Evolutionary conservation across 1,140 invertebrate genomes (phyloP).

Genomic region (Drosophila seguyi): DNA sequence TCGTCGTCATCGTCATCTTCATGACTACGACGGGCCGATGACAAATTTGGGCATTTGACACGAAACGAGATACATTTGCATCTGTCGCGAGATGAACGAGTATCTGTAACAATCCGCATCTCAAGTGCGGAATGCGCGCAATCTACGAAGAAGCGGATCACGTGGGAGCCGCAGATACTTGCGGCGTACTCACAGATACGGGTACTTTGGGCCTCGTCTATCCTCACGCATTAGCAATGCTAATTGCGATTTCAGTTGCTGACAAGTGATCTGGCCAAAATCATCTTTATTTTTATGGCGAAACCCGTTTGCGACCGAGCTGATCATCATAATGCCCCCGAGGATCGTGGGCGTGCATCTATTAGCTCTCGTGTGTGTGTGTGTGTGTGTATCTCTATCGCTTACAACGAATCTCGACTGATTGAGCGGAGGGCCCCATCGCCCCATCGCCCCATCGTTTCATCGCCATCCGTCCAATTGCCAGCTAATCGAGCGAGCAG

Average conservation of each 20-base stretch:
- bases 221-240: conserved; percentile 72
- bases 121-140: conserved; percentile 38
- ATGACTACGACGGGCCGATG: conserved; percentile 13
- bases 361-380: conserved; percentile 53
- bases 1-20: conserved; percentile 14
- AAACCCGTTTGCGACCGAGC: conserved; percentile 60
- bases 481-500: conserved; percentile 49
- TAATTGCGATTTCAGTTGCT: conserved; percentile 65
- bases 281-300: conserved; percentile 77
- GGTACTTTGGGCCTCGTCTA: conserved; percentile 45
- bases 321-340: conserved; percentile 37
- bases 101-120: conserved; percentile 40
- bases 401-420: conserved; percentile 53
- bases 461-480: conserved; percentile 13
- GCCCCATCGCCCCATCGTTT: neutral
- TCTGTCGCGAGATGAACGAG: conserved; percentile 1
- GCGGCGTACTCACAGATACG: conserved; percentile 38
- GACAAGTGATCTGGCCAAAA: conserved; percentile 74
- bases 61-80: conserved; percentile 58
- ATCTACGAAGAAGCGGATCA: conserved; percentile 31
- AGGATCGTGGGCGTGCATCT: conserved; percentile 77
- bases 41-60: conserved; percentile 55
- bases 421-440: conserved; percentile 4
- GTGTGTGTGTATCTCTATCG: conserved; percentile 41
- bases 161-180: conserved; percentile 56